These are phyloP conservation scores for Oreochromis mossambicus DNA, from an alignment of 2,797 vertebrate species.

Conservation along the genomic window DNA sequence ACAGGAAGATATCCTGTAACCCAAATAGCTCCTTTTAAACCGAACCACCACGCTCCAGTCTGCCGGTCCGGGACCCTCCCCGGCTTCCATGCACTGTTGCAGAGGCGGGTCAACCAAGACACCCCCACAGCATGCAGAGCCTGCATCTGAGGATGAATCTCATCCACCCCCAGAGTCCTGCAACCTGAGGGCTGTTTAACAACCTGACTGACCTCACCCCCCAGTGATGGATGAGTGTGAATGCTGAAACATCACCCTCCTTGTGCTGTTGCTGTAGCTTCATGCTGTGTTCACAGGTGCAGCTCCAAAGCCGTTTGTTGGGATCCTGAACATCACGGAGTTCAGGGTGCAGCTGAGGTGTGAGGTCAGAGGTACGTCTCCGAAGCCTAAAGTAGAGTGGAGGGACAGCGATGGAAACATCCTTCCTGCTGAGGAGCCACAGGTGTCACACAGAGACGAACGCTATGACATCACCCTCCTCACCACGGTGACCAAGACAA, in stretches of 20 bases:
- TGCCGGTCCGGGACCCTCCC: no score
- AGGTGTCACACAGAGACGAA: not conserved
- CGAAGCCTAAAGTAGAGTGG: not conserved
- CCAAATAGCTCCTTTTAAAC: no score
- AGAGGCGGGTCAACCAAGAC: no score
- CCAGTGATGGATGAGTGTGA: not conserved
- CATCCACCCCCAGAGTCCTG: no score
- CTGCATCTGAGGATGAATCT: no score
- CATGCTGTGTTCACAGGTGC: no score
- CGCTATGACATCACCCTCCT: not conserved
- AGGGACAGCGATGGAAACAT: not conserved
- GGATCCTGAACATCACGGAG: accelerated
- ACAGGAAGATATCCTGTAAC: no score
- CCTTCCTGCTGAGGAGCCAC: not conserved
- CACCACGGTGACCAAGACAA: not conserved
- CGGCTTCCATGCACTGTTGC: no score
- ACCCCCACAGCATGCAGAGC: no score
- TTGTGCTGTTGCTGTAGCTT: not conserved
- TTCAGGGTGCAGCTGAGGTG: not conserved
- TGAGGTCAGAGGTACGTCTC: not conserved
- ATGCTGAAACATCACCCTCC: accelerated
- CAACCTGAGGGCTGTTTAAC: no score
- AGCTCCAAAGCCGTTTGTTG: accelerated
- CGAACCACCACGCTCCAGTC: no score
- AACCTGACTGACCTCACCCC: no score